Base-by-base conservation (phyloP, 2,113 vertebrate genomes). In the Cygnus buccinator region DNA sequence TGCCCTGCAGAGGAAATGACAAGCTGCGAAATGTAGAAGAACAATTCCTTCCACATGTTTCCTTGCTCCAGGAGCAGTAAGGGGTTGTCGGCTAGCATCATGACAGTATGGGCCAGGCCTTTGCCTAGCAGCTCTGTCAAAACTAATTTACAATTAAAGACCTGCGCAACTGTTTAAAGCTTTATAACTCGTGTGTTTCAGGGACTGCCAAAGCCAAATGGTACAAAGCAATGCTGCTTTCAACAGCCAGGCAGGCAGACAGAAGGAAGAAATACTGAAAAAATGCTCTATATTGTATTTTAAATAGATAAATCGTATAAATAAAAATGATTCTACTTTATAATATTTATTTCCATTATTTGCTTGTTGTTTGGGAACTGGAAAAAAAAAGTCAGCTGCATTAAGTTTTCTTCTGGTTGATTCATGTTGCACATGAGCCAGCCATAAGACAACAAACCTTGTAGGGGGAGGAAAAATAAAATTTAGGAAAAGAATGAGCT, bases 11-110 rank as follows among this genome's bases (percentile, higher is more conserved):
- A 99, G 99, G 99, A 99, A 99, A 99, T 99, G 99, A 99, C 99
- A 99, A 99, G 99, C 99, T 99, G 99, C 99, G 99, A 99, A 99
- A 99, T 98, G 99, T 99, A 99, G 99, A 99, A 99, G 99, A 99
- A 98, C 99, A 99, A 99, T 99, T 99, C 98, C 98, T 99, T 99
- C 99, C 99, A 99, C 99, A 99, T 99, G 99, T 99, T 99, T 92
- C 97, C 96, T 97, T 95, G 97, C 98, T 98, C 97, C 97, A 89
- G 98, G 98, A 99, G 98, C 98, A 98, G 98, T 96, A 98, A 98
- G 97, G 97, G 98, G 98, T 96, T 99, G 98, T 99, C 98, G 98
- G 98, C 97, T 96, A 97, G 97, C 98, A 98, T 99, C 98, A 98
- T 61, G 94, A 97, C 94, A 98, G 98, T 98, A 99, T 98, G 98